Base-by-base conservation (phyloP, 2,888 invertebrate species). In the Ormyrus pomaceus region DNA sequence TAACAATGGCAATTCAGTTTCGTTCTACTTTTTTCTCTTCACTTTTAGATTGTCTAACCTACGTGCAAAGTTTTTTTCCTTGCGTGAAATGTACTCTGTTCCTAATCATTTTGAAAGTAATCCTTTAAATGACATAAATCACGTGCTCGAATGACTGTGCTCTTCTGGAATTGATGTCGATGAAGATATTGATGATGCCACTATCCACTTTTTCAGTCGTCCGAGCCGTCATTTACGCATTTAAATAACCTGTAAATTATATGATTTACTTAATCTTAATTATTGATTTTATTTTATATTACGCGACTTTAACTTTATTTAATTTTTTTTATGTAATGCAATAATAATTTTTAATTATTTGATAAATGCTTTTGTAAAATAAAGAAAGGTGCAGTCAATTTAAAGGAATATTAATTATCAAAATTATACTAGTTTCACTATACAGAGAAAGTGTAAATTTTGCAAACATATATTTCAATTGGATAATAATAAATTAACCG, bases 181-280 rank as follows among this genome's bases (percentile, higher is more conserved):
- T 6, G 1, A 34, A 50, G 50, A 55, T 55, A 6, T 50, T 66
- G 59, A 19, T 7, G 1, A 34, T 34, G 4, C 34, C 34, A 34
- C 34, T 34, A 34, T 59, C 55, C n/a, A 62, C 8, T n/a, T 75
- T 10, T 68, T 10, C 55, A 77, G 51, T 68, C 56, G 19, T 11
- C 59, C 56, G 46, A 78, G 72, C 19, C 61, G 61, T 71, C 61
- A 70, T 78, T 74, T 74, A 77, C 56, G 77, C 74, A 74, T 77
- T 80, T 80, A 82, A 77, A 72, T 82, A 70, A 82, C 82, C 82
- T 82, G 58, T 2, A 74, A 66, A 66, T 34, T 34, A 34, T 34
- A 34, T 34, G 3, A 34, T 34, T 34, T 34, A 34, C 34, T 34
- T 34, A 34, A 34, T 34, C 34, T 34, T 34, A 34, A 34, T 34